These are phyloP conservation scores for Phycodurus eques DNA, from an alignment of 2,113 vertebrate genomes.

Conservation along the genomic window DNA sequence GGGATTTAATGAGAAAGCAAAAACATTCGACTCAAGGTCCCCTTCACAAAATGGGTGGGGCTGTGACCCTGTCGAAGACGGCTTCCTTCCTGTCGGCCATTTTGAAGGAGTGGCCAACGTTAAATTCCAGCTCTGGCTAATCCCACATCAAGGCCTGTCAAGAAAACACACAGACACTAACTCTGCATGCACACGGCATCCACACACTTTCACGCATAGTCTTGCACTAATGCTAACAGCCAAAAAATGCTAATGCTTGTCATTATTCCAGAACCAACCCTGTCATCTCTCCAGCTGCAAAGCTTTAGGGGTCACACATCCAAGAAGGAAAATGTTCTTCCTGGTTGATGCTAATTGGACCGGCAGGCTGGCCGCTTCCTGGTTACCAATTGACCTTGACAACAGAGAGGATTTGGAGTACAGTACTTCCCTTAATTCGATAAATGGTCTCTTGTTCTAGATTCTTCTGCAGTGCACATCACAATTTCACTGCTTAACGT, in stretches of 20 bases:
- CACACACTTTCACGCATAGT: constrained; percentile 32
- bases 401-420: constrained; percentile 42
- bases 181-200: constrained; percentile 28
- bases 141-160: constrained; percentile 65
- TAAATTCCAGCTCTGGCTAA: constrained; percentile 56
- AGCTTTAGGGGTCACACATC: constrained; percentile 66
- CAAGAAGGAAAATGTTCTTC: constrained; percentile 58
- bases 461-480: constrained; percentile 15
- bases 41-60: constrained; percentile 70
- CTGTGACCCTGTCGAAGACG: constrained; percentile 63
- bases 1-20: constrained; percentile 69
- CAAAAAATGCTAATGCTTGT: constrained; percentile 72
- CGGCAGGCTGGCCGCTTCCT: constrained; percentile 56
- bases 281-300: constrained; percentile 62
- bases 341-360: constrained; percentile 72
- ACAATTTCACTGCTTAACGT: not conserved
- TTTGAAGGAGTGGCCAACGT: constrained; percentile 66
- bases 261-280: constrained; percentile 69
- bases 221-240: constrained; percentile 66
- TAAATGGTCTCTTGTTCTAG: constrained; percentile 14
- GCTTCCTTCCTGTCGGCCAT: constrained; percentile 71
- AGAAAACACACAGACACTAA: constrained; percentile 52
- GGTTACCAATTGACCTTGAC: constrained; percentile 67
- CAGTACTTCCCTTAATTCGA: constrained; percentile 23
- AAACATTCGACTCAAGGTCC: constrained; percentile 70